Percentiles rank a stretch among this genome's conserved stretches.
phyloP scores from a whole-genome alignment of 2,888 invertebrate species.

The Trilocha varians region DNA sequence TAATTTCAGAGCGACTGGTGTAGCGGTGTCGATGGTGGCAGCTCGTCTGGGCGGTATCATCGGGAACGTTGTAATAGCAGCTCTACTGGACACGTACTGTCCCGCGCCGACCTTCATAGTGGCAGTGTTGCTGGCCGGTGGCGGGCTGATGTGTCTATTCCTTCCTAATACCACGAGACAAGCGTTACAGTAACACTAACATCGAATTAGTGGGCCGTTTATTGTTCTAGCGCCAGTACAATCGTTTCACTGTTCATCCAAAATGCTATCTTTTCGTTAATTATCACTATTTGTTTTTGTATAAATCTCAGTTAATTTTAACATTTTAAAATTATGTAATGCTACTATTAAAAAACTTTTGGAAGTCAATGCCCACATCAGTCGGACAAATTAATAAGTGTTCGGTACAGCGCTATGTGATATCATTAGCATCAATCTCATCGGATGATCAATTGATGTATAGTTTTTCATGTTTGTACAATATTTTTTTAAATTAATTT shows the following conservation, averaged over 20 bases:
- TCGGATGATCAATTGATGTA: constrained; percentile 41
- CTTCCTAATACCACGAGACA: constrained; percentile 92
- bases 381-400: background rate
- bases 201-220: background rate
- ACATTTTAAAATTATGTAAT: background rate
- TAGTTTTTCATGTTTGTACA: constrained; percentile 27
- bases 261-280: too few species aligned
- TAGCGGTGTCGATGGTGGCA: constrained; percentile 92
- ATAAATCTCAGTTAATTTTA: background rate
- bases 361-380: background rate
- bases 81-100: constrained; percentile 89
- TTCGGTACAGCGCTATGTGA: constrained; percentile 23
- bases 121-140: constrained; percentile 86
- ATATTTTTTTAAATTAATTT: background rate
- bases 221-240: background rate
- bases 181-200: constrained; percentile 67
- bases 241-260: too few species aligned
- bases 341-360: background rate
- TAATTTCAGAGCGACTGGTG: constrained; percentile 85
- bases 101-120: constrained; percentile 94
- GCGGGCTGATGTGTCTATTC: constrained; percentile 89
- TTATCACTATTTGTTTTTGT: too few species aligned
- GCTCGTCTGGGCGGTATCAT: constrained; percentile 90
- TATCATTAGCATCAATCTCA: constrained; percentile 25
- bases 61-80: constrained; percentile 91